Evolutionary conservation across 2,888 invertebrate species (phyloP).

Genomic region (Hyalella azteca): DNA sequence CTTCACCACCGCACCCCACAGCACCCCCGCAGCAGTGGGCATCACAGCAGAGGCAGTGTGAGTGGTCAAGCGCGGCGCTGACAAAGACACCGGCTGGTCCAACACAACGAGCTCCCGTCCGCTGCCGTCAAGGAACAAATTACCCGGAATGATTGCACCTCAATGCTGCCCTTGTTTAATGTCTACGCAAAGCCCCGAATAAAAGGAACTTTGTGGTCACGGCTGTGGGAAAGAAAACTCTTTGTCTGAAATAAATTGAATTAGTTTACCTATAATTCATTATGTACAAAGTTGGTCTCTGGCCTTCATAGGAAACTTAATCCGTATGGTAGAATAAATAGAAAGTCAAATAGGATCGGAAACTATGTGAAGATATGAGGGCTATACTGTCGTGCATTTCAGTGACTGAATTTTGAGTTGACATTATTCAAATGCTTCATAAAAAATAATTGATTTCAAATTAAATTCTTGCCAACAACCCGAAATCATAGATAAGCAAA

Average conservation of each 20-base stretch:
- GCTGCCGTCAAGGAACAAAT: constrained; percentile 10
- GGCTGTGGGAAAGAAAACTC: constrained; percentile 5
- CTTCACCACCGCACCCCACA: not conserved
- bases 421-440: no score
- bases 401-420: no score
- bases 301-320: no score
- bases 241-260: not conserved
- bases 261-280: not conserved
- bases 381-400: no score
- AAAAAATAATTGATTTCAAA: no score
- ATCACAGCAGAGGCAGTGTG: not conserved
- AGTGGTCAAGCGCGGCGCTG: not conserved
- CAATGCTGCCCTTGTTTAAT: constrained; percentile 15
- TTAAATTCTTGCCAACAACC: no score
- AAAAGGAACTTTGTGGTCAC: constrained; percentile 26
- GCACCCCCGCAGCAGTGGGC: not conserved
- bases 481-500: no score
- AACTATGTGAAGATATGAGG: no score
- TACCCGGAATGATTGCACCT: constrained; percentile 15
- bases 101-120: not conserved
- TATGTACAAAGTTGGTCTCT: no score
- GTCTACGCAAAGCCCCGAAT: constrained; percentile 21
- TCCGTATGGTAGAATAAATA: no score
- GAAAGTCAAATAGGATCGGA: no score
- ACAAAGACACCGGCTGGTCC: not conserved